phyloP scores from a whole-genome alignment of 92 coral and sea anemone genomes.

The Metridium senile region DNA sequence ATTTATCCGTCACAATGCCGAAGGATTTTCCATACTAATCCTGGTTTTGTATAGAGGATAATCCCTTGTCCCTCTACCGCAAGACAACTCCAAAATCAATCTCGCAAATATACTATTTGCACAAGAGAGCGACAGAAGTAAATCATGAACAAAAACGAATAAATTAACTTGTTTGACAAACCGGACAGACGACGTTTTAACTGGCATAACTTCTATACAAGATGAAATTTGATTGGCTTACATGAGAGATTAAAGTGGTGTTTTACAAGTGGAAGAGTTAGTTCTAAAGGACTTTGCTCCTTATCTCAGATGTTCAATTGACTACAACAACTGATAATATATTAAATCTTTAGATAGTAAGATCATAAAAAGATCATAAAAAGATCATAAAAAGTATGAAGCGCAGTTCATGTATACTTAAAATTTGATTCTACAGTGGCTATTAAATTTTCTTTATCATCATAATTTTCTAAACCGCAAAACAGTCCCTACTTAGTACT shows the following conservation, averaged over 20 bases:
- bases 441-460: too few species aligned
- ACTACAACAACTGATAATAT: too few species aligned
- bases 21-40: background rate
- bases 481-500: too few species aligned
- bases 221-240: background rate
- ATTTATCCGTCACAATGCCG: too few species aligned
- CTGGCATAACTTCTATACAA: background rate
- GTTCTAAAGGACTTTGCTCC: background rate
- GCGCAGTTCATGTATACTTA: too few species aligned
- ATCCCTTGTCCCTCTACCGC: background rate
- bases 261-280: too few species aligned
- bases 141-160: background rate
- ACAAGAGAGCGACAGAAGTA: background rate
- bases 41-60: background rate
- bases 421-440: too few species aligned
- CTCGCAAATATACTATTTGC: background rate
- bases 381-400: too few species aligned
- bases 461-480: too few species aligned
- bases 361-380: too few species aligned
- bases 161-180: background rate
- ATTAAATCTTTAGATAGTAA: too few species aligned
- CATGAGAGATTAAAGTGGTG: background rate
- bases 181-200: background rate
- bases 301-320: too few species aligned
- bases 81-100: background rate